Percentiles rank a stretch among this genome's conserved stretches.
Conservation (phyloP, 2,797 vertebrate species). For the Coendou prehensilis region DNA sequence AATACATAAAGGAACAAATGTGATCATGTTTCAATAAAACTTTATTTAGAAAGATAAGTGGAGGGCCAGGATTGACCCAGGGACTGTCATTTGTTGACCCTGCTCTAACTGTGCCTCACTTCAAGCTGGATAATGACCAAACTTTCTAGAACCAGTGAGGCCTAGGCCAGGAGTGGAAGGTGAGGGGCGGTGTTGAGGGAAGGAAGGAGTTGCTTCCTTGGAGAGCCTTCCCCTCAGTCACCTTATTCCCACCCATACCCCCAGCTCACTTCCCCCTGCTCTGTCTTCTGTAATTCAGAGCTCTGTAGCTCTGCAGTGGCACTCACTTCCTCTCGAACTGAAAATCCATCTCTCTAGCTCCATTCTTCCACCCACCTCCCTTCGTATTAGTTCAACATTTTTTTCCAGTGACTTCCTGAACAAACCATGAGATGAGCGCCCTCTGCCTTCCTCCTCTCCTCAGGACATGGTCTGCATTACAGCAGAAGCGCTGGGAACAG, state of each 20-base stretch:
- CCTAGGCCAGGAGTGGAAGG: not conserved
- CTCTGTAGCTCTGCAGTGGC: not conserved
- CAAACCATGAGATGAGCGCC: not conserved
- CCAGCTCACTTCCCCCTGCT: not conserved
- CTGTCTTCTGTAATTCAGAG: not conserved
- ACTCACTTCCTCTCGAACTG: not conserved
- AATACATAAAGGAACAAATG: not conserved
- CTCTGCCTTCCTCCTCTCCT: not conserved
- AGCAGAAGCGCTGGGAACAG: not conserved
- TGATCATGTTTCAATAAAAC: slow-evolving; percentile 32
- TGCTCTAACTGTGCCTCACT: not conserved
- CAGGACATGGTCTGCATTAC: not conserved
- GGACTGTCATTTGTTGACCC: not conserved
- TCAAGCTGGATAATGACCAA: not conserved
- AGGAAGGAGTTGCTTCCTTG: not conserved
- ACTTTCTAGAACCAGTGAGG: not conserved
- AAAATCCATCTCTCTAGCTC: not conserved
- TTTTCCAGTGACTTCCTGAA: not conserved
- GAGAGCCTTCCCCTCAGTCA: not conserved
- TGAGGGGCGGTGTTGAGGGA: not conserved
- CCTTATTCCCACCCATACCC: not conserved
- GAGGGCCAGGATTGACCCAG: not conserved
- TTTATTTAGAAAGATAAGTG: slow-evolving; percentile 36
- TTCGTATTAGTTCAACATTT: not conserved
- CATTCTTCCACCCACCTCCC: not conserved